Evolutionary conservation across 1,140 invertebrate species (phyloP), one percentile per base, ranked within the genome.

Genomic region (Penaeus japonicus): DNA sequence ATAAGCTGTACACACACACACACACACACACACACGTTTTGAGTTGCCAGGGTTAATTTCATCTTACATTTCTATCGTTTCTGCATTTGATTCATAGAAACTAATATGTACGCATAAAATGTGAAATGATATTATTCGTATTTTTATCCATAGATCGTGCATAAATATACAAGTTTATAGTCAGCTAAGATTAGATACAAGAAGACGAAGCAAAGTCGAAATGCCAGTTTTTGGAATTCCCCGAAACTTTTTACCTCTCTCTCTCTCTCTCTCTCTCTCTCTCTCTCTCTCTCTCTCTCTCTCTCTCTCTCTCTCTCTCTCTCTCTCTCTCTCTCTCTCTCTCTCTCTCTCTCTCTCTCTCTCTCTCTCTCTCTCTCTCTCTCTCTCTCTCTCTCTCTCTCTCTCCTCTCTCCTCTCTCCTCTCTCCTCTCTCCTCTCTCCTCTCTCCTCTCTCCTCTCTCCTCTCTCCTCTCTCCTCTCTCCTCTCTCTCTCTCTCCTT

Each of bases 201-300:
- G n/a, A n/a, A n/a, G n/a, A n/a, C n/a, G n/a, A n/a, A n/a, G n/a
- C n/a, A n/a, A n/a, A n/a, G n/a, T n/a, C n/a, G n/a, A n/a, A n/a
- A n/a, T n/a, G n/a, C n/a, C n/a, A n/a, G n/a, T n/a, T n/a, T n/a
- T n/a, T n/a, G n/a, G n/a, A n/a, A n/a, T n/a, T n/a, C n/a, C 5
- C 62, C n/a, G 5, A 20, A 12, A 65, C 10, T 7, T 65, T 65
- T 24, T 65, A 20, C 27, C 59, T 65, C 62, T 65, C 62, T 65
- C 62, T 65, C 62, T 65, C 62, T 65, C 62, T 65, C 62, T 65
- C 62, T 65, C 62, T 65, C 62, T 65, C 62, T 65, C 62, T 65
- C 62, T 65, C 62, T 65, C 62, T 65, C 62, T 65, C 62, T 65
- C 62, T n/a, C n/a, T n/a, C n/a, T n/a, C n/a, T n/a, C 62, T 65